These are phyloP conservation scores for Fringilla coelebs DNA, from an alignment of 2,797 vertebrate species.

Conservation along the genomic window DNA sequence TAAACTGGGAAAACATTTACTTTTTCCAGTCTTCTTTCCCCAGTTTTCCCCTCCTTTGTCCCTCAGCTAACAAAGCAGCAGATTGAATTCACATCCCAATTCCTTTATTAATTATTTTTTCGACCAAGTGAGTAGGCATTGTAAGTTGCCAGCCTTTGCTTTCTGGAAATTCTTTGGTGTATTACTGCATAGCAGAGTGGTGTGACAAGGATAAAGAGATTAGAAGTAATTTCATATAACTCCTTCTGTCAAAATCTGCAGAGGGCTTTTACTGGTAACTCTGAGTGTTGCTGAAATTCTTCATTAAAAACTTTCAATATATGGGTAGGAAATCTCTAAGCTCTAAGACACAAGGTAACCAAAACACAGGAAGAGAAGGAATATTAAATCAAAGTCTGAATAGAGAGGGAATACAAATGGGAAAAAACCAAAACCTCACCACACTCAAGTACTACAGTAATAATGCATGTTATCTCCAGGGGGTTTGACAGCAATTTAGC, in stretches of 20 bases:
- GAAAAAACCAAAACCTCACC: not conserved
- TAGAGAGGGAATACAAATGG: not conserved
- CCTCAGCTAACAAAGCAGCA: not conserved
- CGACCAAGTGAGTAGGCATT: conserved; percentile 1
- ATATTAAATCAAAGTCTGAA: not conserved
- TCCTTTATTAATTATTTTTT: conserved; percentile 11
- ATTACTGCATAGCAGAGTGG: conserved; percentile 80
- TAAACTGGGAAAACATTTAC: not conserved
- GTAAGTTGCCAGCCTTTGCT: conserved; percentile 52
- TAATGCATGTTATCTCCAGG: not conserved
- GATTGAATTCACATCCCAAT: not conserved
- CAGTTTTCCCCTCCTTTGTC: not conserved
- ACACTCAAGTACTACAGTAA: not conserved
- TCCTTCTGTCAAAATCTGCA: conserved; percentile 59
- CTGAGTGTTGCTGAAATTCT: conserved; percentile 14
- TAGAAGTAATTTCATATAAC: conserved; percentile 78
- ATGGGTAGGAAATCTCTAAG: not conserved
- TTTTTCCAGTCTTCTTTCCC: not conserved
- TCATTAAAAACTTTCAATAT: conserved; percentile 26
- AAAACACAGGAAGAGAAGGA: not conserved
- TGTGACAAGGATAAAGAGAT: conserved; percentile 87
- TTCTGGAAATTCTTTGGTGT: conserved; percentile 82
- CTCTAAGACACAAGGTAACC: not conserved
- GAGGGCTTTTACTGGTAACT: conserved; percentile 27
- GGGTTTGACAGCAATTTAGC: not conserved